Percentiles rank a stretch among this genome's conserved stretches.
These are phyloP conservation scores for Maccullochella peelii DNA, from an alignment of 2,113 vertebrate species.

Conservation along the genomic window DNA sequence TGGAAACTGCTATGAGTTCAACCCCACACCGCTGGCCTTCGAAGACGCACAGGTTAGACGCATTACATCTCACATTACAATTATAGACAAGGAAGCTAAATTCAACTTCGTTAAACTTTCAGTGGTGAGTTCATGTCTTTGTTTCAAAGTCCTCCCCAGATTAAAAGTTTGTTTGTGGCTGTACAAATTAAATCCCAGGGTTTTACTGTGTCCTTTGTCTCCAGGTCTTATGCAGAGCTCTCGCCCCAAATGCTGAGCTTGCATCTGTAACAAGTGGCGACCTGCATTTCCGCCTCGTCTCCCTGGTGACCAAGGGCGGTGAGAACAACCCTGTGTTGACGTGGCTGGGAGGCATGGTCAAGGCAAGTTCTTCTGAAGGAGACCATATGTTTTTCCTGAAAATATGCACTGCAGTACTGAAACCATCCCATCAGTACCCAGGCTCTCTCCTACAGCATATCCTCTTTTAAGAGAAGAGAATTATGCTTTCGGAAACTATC, in stretches of 20 bases:
- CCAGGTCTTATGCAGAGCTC: constrained; percentile 71
- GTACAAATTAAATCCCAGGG: neutral
- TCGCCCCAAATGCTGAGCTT: constrained; percentile 69
- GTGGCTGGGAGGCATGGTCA: constrained; percentile 79
- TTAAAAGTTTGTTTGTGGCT: neutral
- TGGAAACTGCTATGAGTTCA: constrained; percentile 78
- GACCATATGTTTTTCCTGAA: neutral
- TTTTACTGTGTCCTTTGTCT: neutral
- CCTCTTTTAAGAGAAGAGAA: no score
- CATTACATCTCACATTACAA: neutral
- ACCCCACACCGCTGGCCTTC: constrained; percentile 70
- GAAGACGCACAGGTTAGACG: constrained; percentile 78
- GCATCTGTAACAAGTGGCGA: constrained; percentile 71
- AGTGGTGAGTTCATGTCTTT: neutral
- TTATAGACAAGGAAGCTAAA: neutral
- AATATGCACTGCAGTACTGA: neutral
- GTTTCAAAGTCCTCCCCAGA: neutral
- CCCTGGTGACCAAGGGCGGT: constrained; percentile 74
- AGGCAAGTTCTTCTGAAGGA: constrained; percentile 66
- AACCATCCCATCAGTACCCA: no score
- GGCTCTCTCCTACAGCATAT: no score
- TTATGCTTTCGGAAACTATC: no score
- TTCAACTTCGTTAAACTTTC: neutral
- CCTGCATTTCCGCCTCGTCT: constrained; percentile 74
- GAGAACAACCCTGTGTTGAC: constrained; percentile 64